These are phyloP conservation scores for Hypsibius dujardini DNA, from an alignment of 1,140 invertebrate genomes.

Conservation along the genomic window DNA sequence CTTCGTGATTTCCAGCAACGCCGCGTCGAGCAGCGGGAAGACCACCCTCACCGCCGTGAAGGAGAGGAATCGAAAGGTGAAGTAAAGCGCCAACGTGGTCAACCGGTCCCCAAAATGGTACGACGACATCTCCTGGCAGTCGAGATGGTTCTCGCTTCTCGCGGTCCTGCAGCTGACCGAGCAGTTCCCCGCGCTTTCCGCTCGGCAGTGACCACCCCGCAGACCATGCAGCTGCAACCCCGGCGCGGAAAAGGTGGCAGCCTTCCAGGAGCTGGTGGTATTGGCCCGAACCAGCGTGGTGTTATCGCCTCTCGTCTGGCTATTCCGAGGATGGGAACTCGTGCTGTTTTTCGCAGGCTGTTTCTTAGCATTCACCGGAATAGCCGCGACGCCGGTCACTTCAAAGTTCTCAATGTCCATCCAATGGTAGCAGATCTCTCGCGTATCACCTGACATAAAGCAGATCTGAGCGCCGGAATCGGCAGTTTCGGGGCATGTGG, in stretches of 20 bases:
- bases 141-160: background rate
- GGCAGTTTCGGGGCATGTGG: background rate
- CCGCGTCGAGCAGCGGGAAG: background rate
- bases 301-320: background rate
- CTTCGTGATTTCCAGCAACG: slow-evolving; percentile 10
- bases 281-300: background rate
- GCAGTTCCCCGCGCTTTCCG: background rate
- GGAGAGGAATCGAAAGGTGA: slow-evolving; percentile 2
- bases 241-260: background rate
- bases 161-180: background rate
- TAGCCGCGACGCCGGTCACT: too few relatives aligned
- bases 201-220: background rate
- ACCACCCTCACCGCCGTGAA: slow-evolving; percentile 9
- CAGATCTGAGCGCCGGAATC: background rate
- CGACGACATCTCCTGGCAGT: background rate
- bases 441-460: background rate
- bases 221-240: background rate
- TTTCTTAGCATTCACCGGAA: too few relatives aligned
- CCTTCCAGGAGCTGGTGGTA: background rate
- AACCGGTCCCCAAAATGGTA: background rate
- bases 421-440: background rate
- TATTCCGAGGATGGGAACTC: too few relatives aligned
- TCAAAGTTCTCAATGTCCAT: background rate
- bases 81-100: slow-evolving; percentile 11
- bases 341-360: too few relatives aligned